Evolutionary conservation across 2,113 vertebrate species (phyloP).

Genomic region (Erythrocebus patas): DNA sequence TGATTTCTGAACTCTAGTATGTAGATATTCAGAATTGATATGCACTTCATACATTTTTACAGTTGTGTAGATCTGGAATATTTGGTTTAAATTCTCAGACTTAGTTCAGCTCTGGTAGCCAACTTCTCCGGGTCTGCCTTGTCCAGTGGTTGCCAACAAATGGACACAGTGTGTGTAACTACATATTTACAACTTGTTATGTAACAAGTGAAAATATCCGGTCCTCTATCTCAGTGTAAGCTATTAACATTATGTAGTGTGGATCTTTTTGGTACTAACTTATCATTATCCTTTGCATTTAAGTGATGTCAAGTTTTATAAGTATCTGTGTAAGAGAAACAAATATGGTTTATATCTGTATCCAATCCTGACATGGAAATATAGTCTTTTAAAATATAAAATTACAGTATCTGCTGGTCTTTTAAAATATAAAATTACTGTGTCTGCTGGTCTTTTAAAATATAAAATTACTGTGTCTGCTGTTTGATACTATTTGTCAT

Average conservation of each 20-base stretch:
- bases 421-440: neutral
- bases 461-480: neutral
- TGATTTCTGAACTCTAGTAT: neutral
- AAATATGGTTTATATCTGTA: neutral
- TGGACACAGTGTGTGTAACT: neutral
- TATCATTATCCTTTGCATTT: neutral
- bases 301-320: neutral
- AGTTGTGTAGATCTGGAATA: neutral
- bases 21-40: neutral
- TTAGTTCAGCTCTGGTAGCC: neutral
- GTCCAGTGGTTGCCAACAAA: neutral
- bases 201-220: neutral
- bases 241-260: neutral
- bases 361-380: neutral
- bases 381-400: neutral
- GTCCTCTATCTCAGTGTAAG: neutral
- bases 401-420: neutral
- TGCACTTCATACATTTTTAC: neutral
- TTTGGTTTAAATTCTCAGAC: neutral
- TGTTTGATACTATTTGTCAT: neutral
- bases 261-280: neutral
- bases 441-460: neutral
- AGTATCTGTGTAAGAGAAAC: neutral
- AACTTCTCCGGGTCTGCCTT: neutral
- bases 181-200: neutral